phyloP scores from a whole-genome alignment of 92 coral and sea anemone genomes.

The Epizoanthus fatuus region DNA sequence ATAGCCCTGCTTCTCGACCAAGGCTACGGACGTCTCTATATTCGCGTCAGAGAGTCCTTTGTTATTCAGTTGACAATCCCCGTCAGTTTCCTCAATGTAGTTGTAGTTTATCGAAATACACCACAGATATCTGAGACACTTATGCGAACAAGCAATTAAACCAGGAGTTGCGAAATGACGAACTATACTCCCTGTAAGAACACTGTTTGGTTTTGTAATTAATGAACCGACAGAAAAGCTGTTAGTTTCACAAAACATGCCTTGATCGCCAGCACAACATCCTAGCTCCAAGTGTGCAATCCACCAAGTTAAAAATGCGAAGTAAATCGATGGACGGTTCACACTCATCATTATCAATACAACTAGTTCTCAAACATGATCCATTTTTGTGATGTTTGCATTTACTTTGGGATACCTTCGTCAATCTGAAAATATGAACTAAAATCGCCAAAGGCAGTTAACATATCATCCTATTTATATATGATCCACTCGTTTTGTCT shows the following conservation, averaged over 20 bases:
- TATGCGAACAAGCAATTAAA: conserved; percentile 18
- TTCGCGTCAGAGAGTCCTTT: not conserved
- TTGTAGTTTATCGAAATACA: conserved; percentile 33
- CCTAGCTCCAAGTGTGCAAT: not conserved
- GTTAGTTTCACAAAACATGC: conserved; percentile 3
- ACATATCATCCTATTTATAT: no score
- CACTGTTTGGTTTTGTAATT: conserved; percentile 2
- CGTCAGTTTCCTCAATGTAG: conserved; percentile 1
- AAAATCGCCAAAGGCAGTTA: no score
- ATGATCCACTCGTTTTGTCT: no score
- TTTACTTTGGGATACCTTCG: no score
- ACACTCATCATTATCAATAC: not conserved
- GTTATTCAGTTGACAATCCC: conserved; percentile 23
- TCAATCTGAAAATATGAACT: no score
- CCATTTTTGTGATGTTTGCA: no score
- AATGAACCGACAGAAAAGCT: conserved; percentile 3
- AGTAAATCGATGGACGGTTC: not conserved
- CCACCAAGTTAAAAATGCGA: not conserved
- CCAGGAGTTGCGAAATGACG: conserved; percentile 7
- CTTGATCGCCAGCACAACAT: conserved; percentile 3
- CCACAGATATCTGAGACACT: conserved; percentile 3
- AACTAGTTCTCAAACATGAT: no score
- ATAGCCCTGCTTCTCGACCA: conserved; percentile 19
- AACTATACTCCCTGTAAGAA: conserved; percentile 1
- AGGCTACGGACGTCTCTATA: not conserved